These are phyloP conservation scores for Eubasilissa regina DNA, from an alignment of 1,140 invertebrate genomes.

Conservation along the genomic window DNA sequence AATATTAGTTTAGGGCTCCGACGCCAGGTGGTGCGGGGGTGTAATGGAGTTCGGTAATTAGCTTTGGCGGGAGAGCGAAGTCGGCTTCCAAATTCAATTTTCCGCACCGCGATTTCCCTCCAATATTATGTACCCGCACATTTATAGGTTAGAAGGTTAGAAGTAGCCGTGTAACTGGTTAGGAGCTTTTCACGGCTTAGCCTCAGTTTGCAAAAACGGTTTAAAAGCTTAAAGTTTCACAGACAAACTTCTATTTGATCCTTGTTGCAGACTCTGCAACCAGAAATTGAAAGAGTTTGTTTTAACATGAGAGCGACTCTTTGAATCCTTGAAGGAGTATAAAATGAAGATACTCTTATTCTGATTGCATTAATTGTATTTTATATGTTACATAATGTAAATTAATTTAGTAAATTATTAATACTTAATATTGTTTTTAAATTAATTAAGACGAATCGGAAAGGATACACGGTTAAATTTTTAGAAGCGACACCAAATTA, in stretches of 20 bases:
- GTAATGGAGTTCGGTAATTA: constrained; percentile 58
- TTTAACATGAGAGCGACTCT: constrained; percentile 24
- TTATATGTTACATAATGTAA: too few species aligned
- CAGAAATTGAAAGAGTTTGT: constrained; percentile 12
- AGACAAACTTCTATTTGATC: constrained; percentile 29
- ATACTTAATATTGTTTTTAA: too few species aligned
- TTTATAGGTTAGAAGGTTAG: constrained; percentile 51
- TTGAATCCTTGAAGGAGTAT: background rate
- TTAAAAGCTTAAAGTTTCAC: constrained; percentile 34
- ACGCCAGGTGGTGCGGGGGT: constrained; percentile 51
- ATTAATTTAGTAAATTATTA: too few species aligned
- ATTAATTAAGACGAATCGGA: too few species aligned
- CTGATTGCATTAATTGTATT: too few species aligned
- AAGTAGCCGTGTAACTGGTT: constrained; percentile 22
- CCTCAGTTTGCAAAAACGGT: constrained; percentile 33
- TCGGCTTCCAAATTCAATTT: constrained; percentile 58
- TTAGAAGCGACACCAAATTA: too few species aligned
- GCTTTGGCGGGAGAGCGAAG: constrained; percentile 56
- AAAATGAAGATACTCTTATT: too few species aligned
- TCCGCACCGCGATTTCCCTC: constrained; percentile 48
- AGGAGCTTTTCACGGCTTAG: constrained; percentile 40
- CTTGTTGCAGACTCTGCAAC: constrained; percentile 26
- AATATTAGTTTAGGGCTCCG: constrained; percentile 26
- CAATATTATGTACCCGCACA: constrained; percentile 49
- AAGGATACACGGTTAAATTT: too few species aligned